Evolutionary conservation across 1,140 invertebrate species (phyloP), one percentile per base, ranked within the genome.

Genomic region (Papilio dardanus): DNA sequence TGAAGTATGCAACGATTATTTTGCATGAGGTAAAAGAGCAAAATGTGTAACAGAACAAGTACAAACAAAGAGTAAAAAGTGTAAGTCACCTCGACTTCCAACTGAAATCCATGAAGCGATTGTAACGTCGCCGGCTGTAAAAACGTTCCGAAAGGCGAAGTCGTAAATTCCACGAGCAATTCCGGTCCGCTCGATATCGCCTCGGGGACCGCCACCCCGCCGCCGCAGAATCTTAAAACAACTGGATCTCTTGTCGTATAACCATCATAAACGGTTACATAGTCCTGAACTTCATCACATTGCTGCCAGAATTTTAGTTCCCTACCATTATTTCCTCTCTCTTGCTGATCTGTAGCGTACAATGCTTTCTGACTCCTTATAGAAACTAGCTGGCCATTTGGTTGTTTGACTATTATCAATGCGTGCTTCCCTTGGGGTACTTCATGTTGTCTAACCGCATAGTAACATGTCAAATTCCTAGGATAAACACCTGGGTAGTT

Each of bases 401-500:
- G 95, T 87, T 98, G 97, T 82, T 95, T 95, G 30, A 98, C 96
- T 66, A 96, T 95, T 83, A 98, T 97, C 78, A 98, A 94, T 4
- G 97, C 97, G 88, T 97, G 97, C 92, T 97, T 97, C 76, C 96
- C 97, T 78, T 95, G 94, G 50, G 97, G 97, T 79, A 97, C 95
- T 86, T 96, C 96, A 89, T 97, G 96, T 89, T 97, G 96, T 75
- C 96, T 91, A 31, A 98, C 96, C 42, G 97, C 97, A 84, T 97
- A 98, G 92, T 97, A 98, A 88, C 97, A 98, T 46, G 97, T 97
- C 83, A 98, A 95, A 91, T 98, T 98, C 46, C 97, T 95, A 0
- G 97, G 97, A 92, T 98, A 98, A 42, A 98, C 95, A 62, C 97
- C 97, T 8, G 97, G 97, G 92, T 97, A 98, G 94, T 98, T 98